These are phyloP conservation scores for Macrobrachium rosenbergii DNA, from an alignment of 1,140 invertebrate genomes.

Conservation along the genomic window DNA sequence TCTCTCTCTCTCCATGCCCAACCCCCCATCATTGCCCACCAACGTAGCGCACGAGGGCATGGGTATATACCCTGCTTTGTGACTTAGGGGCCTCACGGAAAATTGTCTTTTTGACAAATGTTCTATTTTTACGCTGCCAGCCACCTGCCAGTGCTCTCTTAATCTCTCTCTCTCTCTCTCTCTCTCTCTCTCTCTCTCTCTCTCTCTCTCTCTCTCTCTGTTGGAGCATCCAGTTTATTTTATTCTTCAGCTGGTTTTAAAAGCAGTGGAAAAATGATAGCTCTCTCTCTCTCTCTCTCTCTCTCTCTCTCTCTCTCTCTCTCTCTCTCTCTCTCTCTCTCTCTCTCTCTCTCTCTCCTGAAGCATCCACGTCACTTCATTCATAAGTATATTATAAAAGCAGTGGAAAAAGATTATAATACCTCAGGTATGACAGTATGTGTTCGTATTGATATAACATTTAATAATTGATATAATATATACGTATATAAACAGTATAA, in stretches of 20 bases:
- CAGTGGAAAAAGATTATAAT: too few species aligned
- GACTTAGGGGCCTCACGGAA: neutral
- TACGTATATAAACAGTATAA: too few species aligned
- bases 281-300: too few species aligned
- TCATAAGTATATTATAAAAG: too few species aligned
- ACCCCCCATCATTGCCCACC: neutral
- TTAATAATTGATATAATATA: too few species aligned
- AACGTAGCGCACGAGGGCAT: neutral
- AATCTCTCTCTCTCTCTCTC: conserved; percentile 6
- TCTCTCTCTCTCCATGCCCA: neutral
- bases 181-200: conserved; percentile 10
- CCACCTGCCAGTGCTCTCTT: conserved; percentile 7
- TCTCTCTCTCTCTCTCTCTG: conserved; percentile 9
- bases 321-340: conserved; percentile 16
- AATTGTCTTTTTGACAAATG: conserved; percentile 26
- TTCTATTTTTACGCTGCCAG: neutral
- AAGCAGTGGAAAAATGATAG: too few species aligned
- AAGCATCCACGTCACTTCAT: too few species aligned
- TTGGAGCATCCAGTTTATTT: too few species aligned
- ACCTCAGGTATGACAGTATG: too few species aligned
- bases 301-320: neutral
- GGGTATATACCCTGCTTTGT: neutral
- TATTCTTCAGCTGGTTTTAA: too few species aligned
- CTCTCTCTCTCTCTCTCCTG: neutral
- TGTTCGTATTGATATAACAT: too few species aligned